Base-by-base conservation (phyloP, 30 jellyfish, hydroid and myxozoan species). In the Aurelia aurita region DNA sequence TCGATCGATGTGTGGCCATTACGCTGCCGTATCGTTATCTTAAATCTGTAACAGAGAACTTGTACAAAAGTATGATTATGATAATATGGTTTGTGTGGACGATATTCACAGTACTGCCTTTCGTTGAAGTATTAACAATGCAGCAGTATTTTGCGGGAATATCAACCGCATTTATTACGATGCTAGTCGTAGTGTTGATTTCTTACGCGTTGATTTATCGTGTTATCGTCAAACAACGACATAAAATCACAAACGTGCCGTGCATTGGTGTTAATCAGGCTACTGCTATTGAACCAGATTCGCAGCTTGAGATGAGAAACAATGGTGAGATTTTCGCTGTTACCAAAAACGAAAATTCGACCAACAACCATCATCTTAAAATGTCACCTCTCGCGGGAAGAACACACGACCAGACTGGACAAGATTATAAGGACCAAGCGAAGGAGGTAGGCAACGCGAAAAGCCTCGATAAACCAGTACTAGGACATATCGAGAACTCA, bases 1-100 rank as follows among this genome's bases (percentile, higher is more conserved):
- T 83, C 3, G 93, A 83, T 72, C 86, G 93, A 8, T 83, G 59
- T 28, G 55, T 64, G 23, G 93, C 93, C 39, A 83, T 83, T 58
- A 60, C 87, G 34, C 59, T n/a, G 73, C 93, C 93, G 2, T 83
- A 83, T 59, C 86, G 75, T 8, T 83, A 83, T 46, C 28, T 69
- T 3, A 34, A 57, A 23, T 21, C 53, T 9, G 68, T 74, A 58
- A 54, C 27, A 25, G 61, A 28, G 51, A 70, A 29, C 23, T 11
- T 70, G 49, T 83, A 83, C 21, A n/a, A 59, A 12, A 22, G 22
- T 5, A 60, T 71, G 13, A 39, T 75, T 0, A 49, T 45, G 45
- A 8, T 43, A 19, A 35, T 46, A 5, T 83, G 93, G 93, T 19
- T 60, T 16, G 28, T 66, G 11, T 83, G 93, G 93, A 64, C 58